Base-by-base conservation (phyloP, 2,797 vertebrate genomes). In the Danio albolineatus region DNA sequence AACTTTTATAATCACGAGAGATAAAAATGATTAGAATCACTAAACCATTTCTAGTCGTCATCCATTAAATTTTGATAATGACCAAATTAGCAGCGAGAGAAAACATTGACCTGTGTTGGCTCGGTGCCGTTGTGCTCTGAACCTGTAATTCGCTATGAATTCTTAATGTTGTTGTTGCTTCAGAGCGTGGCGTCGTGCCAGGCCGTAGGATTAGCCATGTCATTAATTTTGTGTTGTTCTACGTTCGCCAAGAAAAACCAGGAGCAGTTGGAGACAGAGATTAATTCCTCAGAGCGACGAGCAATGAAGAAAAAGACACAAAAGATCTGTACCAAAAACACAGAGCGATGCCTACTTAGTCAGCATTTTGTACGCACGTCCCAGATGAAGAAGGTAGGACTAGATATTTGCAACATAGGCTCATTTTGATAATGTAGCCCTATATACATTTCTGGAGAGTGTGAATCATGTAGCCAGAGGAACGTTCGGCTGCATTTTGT, bases 1-100 rank as follows among this genome's bases (percentile, higher is more conserved):
- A 86, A 85, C 46, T 51, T 49, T 59, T 79, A 66, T 83, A 86
- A 87, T 84, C 78, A n/a, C n/a, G n/a, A 78, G 64, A 66, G 60
- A 74, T 65, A 79, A 85, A 36, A 67, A 75, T 56, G n/a, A n/a
- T n/a, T n/a, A n/a, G n/a, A n/a, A n/a, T n/a, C n/a, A 71, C 67
- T 12, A 49, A 54, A 73, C 57, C 85, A 80, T 81, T 85, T 77
- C 61, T 79, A 70, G 49, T 54, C 75, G 66, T 64, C 17, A 62
- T 53, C 64, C 39, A 70, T 69, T 17, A 81, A 76, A 16, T 53
- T 0, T 0, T 44, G 64, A 12, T 46, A n/a, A 54, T 57, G 71
- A 78, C 74, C 71, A 82, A 83, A 83, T 74, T 67, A 82, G 56
- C 59, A n/a, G 76, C 28, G 41, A 46, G 62, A 61, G 61, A 48